A percentile compares a stretch with the other conserved stretches of the same genome.
Evolutionary conservation across 2,888 invertebrate species (phyloP).

Genomic region (Laspeyria flexula): DNA sequence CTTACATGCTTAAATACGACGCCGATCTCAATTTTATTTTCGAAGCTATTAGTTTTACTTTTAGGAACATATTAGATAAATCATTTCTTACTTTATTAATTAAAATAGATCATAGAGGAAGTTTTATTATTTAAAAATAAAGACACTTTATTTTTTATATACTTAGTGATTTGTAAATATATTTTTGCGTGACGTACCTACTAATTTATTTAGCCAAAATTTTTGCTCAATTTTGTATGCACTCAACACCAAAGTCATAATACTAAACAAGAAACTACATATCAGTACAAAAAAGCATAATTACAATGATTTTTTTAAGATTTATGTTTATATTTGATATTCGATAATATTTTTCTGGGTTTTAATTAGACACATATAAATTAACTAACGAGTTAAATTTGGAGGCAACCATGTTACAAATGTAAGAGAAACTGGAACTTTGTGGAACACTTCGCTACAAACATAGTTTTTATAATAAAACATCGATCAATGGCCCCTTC

Average conservation of each 20-base stretch:
- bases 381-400: not conserved
- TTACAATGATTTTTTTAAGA: conserved; percentile 47
- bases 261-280: conserved; percentile 74
- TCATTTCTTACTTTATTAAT: conserved; percentile 68
- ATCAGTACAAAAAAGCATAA: conserved; percentile 84
- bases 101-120: conserved; percentile 61
- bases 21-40: conserved; percentile 82
- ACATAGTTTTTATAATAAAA: not conserved
- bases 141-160: conserved; percentile 79
- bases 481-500: not conserved
- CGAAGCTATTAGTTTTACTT: conserved; percentile 82
- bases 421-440: not conserved
- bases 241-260: conserved; percentile 85
- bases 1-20: conserved; percentile 57
- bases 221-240: conserved; percentile 85
- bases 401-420: not conserved
- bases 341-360: not conserved
- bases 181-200: conserved; percentile 64
- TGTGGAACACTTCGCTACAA: not conserved
- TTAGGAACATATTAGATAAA: conserved; percentile 60
- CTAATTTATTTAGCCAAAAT: conserved; percentile 83
- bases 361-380: not conserved
- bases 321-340: conserved; percentile 12
- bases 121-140: conserved; percentile 73
- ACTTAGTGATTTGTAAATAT: conserved; percentile 68